Base-by-base conservation (phyloP, 2,113 vertebrate species). In the Syrrhaptes paradoxus region DNA sequence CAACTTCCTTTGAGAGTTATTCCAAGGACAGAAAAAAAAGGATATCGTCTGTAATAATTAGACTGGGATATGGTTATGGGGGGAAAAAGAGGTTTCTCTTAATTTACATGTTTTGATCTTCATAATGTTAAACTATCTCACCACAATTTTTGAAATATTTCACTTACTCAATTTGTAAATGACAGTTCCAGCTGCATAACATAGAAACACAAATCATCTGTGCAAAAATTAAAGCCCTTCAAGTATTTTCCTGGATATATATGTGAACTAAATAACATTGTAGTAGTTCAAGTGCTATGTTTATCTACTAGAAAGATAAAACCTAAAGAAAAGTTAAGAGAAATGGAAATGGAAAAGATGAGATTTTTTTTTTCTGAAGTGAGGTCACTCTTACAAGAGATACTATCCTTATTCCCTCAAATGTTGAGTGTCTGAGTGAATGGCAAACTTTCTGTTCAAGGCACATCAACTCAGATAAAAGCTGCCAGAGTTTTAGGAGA, bases 1-100 rank as follows among this genome's bases (percentile, higher is more conserved):
- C 24, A 86, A 93, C 77, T 93, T 96, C 93, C 45, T 82, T 82
- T 1, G 2, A 85, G 83, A 96, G 61, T 75, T 95, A 95, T 36
- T 89, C 83, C 49, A 87, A 93, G 72, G 51, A 68, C 61, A 81
- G 16, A 59, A 72, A 38, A 91, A 91, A 90, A 48, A 21, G 7
- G 8, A 89, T 55, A 67, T 18, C 83, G 55, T 32, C 5, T 15
- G 43, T 38, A 89, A 71, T 41, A 90, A 89, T 41, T 41, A 41
- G 11, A 70, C 34, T 92, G 11, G 7, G 65, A 74, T 77, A 67
- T 4, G 6, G 45, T 31, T 70, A 52, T 1, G 11, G 7, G n/a
- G 31, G 10, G 2, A 57, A 6, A n/a, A 34, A 65, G 16, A n/a
- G 11, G 8, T 67, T 86, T 74, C 22, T 16, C 8, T 51, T 63